Percentiles rank a stretch among this genome's conserved stretches.
phyloP scores from a whole-genome alignment of 2,888 invertebrate species.

The Podotricha telesiphe region DNA sequence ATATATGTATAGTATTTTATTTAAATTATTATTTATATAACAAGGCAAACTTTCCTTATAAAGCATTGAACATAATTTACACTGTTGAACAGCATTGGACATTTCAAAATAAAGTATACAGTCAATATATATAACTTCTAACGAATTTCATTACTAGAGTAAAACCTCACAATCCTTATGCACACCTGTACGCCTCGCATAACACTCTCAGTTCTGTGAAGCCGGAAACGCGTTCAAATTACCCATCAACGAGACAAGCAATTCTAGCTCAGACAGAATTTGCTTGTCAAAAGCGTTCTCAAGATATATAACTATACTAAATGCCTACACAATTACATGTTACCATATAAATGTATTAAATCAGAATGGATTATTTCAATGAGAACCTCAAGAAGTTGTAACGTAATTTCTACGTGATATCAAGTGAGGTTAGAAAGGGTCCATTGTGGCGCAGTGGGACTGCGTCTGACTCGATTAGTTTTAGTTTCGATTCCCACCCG shows the following conservation, averaged over 20 bases:
- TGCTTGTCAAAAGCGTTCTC: slow-evolving; percentile 26
- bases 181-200: slow-evolving; percentile 4
- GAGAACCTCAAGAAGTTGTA: neutral
- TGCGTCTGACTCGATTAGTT: too few relatives aligned
- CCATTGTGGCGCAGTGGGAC: too few relatives aligned
- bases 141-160: slow-evolving; percentile 8
- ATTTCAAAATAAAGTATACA: neutral
- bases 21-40: too few relatives aligned
- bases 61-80: too few relatives aligned
- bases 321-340: slow-evolving; percentile 4
- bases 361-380: neutral
- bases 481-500: too few relatives aligned
- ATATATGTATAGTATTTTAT: too few relatives aligned
- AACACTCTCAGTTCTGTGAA: slow-evolving; percentile 22
- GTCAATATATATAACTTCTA: slow-evolving; percentile 5
- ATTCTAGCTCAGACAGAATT: slow-evolving; percentile 12
- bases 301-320: slow-evolving; percentile 25
- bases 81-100: neutral
- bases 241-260: slow-evolving; percentile 37
- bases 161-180: slow-evolving; percentile 9
- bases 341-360: neutral
- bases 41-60: too few relatives aligned
- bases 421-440: too few relatives aligned
- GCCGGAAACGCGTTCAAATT: slow-evolving; percentile 42
- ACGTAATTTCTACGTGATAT: too few relatives aligned